Percentiles rank a stretch among this genome's conserved stretches.
phyloP scores from a whole-genome alignment of 1,140 invertebrate species.

The Drosophila pandora region DNA sequence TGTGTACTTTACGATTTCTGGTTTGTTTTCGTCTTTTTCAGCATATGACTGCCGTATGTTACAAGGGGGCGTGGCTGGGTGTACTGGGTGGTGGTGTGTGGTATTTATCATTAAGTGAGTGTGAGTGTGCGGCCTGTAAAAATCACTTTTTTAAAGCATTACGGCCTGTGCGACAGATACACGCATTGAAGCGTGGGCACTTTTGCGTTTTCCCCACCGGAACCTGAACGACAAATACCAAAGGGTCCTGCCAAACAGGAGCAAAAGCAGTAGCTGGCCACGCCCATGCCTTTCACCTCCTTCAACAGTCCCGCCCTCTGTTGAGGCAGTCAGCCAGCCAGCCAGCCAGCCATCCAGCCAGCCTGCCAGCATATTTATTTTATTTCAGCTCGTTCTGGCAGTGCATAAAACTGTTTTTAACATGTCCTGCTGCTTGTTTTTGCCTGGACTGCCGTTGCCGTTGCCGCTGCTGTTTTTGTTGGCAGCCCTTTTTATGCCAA shows the following conservation, averaged over 20 bases:
- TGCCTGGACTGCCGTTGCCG: neutral
- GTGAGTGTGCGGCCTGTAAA: slow-evolving; percentile 51
- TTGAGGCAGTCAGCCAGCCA: slow-evolving; percentile 43
- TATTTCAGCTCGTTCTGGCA: slow-evolving; percentile 72
- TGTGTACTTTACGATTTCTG: slow-evolving; percentile 47
- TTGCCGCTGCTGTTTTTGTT: slow-evolving; percentile 20
- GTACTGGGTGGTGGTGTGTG: neutral
- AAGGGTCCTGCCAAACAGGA: slow-evolving; percentile 10
- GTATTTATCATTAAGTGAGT: slow-evolving; percentile 24
- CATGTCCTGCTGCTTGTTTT: slow-evolving; percentile 55
- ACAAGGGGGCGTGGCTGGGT: neutral
- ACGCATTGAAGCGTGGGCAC: slow-evolving; percentile 74
- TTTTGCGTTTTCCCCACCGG: slow-evolving; percentile 67
- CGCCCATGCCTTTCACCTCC: slow-evolving; percentile 5
- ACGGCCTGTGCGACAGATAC: slow-evolving; percentile 52
- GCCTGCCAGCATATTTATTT: slow-evolving; percentile 73
- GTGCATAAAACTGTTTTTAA: slow-evolving; percentile 79
- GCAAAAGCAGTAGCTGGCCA: slow-evolving; percentile 3
- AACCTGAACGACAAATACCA: slow-evolving; percentile 8
- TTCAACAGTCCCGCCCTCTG: neutral
- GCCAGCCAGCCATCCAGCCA: slow-evolving; percentile 50
- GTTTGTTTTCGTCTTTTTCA: slow-evolving; percentile 16
- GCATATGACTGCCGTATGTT: slow-evolving; percentile 23
- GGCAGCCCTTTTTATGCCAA: slow-evolving; percentile 75
- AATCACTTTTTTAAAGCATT: slow-evolving; percentile 78